phyloP scores from a whole-genome alignment of 2,888 invertebrate genomes.

The Nymphalis c-album region DNA sequence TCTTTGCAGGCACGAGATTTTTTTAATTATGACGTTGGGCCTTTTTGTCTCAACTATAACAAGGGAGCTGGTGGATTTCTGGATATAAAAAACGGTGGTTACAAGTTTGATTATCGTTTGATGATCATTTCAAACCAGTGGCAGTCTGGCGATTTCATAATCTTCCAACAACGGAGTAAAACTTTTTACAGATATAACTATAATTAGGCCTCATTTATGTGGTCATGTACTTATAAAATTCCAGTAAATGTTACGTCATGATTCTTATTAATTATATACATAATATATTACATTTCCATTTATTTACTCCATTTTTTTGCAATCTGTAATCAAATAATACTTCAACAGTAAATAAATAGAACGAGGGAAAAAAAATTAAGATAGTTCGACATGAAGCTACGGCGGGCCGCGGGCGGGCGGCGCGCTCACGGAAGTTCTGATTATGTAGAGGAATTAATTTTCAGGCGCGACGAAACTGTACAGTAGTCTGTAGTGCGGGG shows the following conservation, averaged over 20 bases:
- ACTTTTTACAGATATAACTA: too few relatives aligned
- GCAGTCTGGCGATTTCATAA: too few relatives aligned
- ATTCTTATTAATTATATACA: too few relatives aligned
- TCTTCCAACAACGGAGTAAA: too few relatives aligned
- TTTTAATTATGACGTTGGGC: conserved; percentile 81
- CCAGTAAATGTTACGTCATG: too few relatives aligned
- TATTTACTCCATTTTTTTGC: not conserved
- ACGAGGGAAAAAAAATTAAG: conserved; percentile 33
- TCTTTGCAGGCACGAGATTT: conserved; percentile 79
- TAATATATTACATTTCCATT: too few relatives aligned
- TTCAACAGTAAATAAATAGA: conserved; percentile 11
- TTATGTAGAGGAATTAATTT: conserved; percentile 82
- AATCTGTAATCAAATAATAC: not conserved
- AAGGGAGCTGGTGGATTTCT: conserved; percentile 40
- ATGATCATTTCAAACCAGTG: not conserved
- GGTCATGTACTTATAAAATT: too few relatives aligned
- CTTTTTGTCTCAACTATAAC: conserved; percentile 72
- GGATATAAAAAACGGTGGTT: conserved; percentile 28
- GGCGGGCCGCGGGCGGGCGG: conserved; percentile 48
- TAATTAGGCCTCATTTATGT: too few relatives aligned
- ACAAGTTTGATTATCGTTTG: conserved; percentile 42
- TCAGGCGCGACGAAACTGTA: conserved; percentile 76
- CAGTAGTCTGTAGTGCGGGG: conserved; percentile 54
- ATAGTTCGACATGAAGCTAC: conserved; percentile 60
- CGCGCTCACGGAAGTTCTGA: conserved; percentile 74